Evolutionary conservation across 2,797 vertebrate species (phyloP), one percentile per base, ranked within the genome.

Genomic region (Uromys caudimaculatus): DNA sequence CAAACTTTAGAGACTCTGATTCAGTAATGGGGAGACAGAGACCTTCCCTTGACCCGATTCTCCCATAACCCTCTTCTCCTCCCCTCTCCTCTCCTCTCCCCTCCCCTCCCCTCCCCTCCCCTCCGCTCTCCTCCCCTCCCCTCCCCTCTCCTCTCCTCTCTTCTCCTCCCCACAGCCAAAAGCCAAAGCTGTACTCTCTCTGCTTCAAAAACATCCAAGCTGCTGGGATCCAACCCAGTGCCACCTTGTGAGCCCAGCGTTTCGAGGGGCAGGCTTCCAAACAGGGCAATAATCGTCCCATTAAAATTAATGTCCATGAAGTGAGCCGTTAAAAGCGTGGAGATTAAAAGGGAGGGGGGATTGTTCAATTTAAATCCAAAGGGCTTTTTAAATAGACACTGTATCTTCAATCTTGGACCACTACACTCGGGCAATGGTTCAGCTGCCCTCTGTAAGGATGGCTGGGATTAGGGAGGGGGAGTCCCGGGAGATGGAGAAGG

Each of bases 241-340:
- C 95, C 97, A 97, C 97, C 97, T 97, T 94, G 92, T 0, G 71
- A 97, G 97, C 92, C 97, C 93, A 95, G 96, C 89, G 54, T 94
- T 97, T 95, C 1, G 21, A 93, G 96, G 97, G 97, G 98, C 97
- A 98, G 60, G 71, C 97, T 97, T 98, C 98, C 97, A 98, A 98
- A 97, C 98, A 96, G 97, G 95, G 98, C 94, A 97, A 98, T 97
- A 97, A 97, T 97, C 92, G 97, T 96, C 97, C 98, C 97, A 97
- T 98, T 98, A 97, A 97, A 97, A 97, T 98, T 97, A 97, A 97
- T 98, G 97, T 97, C 98, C 97, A 98, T 97, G 97, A 97, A 98
- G 97, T 97, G 97, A 97, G 96, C 97, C 94, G 91, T 98, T 98
- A 98, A 98, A 97, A 97, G 97, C 92, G 91, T 93, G 96, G 93